Base-by-base conservation (phyloP, 30 jellyfish, hydroid and myxozoan genomes). In the Hydractinia symbiolongicarpus region DNA sequence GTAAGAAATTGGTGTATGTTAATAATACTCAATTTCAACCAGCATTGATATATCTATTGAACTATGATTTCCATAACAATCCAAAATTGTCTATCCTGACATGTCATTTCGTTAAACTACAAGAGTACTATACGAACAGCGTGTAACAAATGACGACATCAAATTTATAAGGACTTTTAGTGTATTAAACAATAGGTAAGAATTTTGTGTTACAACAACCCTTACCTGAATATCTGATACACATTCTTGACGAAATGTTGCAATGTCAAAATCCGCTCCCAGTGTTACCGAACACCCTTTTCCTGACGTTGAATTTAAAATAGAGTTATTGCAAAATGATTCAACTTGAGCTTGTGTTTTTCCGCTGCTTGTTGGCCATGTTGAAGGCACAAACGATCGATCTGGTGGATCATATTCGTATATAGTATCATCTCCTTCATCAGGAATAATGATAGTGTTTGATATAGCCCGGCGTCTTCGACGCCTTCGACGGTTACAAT, bases 281-380 rank as follows among this genome's bases (percentile, higher is more conserved):
- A 71, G 16, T 5, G 78, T 57, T 50, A 60, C 76, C 7, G 67
- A 53, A 54, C 95, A 85, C 8, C 73, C 57, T 50, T 54, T 66
- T 57, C 95, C 95, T 9, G 88, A 77, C 11, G 84, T 56, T 13
- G 95, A 85, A 44, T 85, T 64, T 40, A 50, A 56, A 7, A 85
- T 19, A 20, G 55, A 20, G 0, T 79, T 53, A 5, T 56, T 61
- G 58, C 95, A 85, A 21, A 10, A 62, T 8, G 55, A 53, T 51
- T 54, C 53, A 16, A 76, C 88, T 51, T 69, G 66, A 10, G 54
- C 51, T 55, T 85, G 83, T 5, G 95, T 85, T 71, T 78, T 85
- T 7, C 85, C 85, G 6, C 81, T 13, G 30, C 54, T 53, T 54
- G 95, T 85, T 20, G 95, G 95, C 88, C 88, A 85, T 21, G 81